These are phyloP conservation scores for Palythoa caribaeorum DNA, from an alignment of 92 coral and sea anemone species.

Conservation along the genomic window DNA sequence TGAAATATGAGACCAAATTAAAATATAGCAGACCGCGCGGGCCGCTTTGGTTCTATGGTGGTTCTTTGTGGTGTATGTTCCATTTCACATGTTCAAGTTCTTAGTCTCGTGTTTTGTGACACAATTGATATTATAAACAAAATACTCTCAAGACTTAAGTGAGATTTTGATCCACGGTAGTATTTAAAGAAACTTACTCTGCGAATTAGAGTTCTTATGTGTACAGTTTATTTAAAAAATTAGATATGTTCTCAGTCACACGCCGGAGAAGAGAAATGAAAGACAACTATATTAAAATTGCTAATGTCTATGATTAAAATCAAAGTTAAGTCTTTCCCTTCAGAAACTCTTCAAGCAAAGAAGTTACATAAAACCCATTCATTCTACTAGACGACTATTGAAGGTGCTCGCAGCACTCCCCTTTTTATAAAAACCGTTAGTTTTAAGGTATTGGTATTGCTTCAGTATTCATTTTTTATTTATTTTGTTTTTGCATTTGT, in stretches of 20 bases:
- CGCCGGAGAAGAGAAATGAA: background rate
- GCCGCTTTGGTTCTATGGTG: background rate
- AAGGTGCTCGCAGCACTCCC: background rate
- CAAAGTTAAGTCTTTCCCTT: constrained; percentile 7
- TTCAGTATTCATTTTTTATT: too few relatives aligned
- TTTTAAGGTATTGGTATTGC: too few relatives aligned
- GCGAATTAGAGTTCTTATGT: background rate
- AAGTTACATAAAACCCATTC: background rate
- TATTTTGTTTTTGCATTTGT: too few relatives aligned
- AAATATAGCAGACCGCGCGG: background rate
- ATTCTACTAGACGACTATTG: background rate
- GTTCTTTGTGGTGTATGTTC: background rate
- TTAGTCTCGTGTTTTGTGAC: background rate
- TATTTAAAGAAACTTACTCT: background rate
- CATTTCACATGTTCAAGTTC: background rate
- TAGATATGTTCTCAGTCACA: background rate
- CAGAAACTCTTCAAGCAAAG: background rate
- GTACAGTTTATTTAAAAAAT: background rate
- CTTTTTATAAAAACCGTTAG: too few relatives aligned
- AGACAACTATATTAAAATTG: background rate
- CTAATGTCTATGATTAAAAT: constrained; percentile 1
- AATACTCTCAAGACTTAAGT: background rate
- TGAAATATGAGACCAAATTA: too few relatives aligned
- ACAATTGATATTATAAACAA: background rate
- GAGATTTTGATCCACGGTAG: background rate